These are phyloP conservation scores for Clusia tigrina DNA, from an alignment of 2,888 invertebrate species.

Conservation along the genomic window DNA sequence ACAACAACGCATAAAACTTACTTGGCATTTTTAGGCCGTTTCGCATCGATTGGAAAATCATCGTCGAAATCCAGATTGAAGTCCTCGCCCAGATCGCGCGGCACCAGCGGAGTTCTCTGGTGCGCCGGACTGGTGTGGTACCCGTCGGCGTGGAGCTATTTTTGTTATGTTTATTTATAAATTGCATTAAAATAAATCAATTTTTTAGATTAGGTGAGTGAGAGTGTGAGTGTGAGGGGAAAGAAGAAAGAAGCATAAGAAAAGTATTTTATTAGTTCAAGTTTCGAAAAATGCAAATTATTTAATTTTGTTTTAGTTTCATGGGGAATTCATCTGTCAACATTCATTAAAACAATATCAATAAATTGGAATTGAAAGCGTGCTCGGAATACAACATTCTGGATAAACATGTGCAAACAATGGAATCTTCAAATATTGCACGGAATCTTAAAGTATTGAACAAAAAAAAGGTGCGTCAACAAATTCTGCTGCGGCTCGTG, in stretches of 20 bases:
- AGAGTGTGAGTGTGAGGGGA: not conserved
- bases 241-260: not conserved
- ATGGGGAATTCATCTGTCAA: not conserved
- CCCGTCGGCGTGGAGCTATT: slow-evolving; percentile 84
- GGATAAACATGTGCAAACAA: not conserved
- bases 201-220: slow-evolving; percentile 1
- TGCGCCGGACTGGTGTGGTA: slow-evolving; percentile 85
- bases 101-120: slow-evolving; percentile 79
- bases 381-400: slow-evolving; percentile 15
- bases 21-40: slow-evolving; percentile 88
- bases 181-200: not conserved
- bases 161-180: slow-evolving; percentile 17
- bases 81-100: slow-evolving; percentile 75
- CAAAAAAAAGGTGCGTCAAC: too few species aligned
- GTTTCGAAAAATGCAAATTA: slow-evolving; percentile 6
- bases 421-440: too few species aligned
- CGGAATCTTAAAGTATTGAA: too few species aligned
- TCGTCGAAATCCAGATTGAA: slow-evolving; percentile 69
- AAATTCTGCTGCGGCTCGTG: too few species aligned
- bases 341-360: slow-evolving; percentile 36
- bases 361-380: slow-evolving; percentile 57
- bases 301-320: not conserved
- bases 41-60: slow-evolving; percentile 62
- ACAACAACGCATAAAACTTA: slow-evolving; percentile 67
- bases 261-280: slow-evolving; percentile 18